Evolutionary conservation across 1,140 invertebrate genomes (phyloP), one percentile per base, ranked within the genome.

Genomic region (Drosophila micromelanica): DNA sequence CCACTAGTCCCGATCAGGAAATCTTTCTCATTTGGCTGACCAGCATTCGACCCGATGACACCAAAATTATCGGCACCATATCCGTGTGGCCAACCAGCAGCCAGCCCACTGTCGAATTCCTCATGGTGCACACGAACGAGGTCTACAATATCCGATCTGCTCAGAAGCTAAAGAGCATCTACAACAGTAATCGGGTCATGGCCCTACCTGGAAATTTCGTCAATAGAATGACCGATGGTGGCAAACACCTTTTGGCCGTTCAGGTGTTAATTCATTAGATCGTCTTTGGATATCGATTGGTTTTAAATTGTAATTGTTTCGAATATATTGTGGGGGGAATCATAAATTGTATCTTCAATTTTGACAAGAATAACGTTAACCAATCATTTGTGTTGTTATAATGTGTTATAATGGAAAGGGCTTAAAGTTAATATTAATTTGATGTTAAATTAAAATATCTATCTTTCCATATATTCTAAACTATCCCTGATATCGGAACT

Each of bases 21-120:
- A 45, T 74, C 17, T 64, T 76, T 30, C 38, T 91, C 6, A 49
- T 91, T 4, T 90, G 87, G 90, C 27, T 90, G 8, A 78, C 78
- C 0, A 80, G 73, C 23, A 11, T 78, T 13, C 45, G 64, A 0
- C 80, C 78, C 2, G 48, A 54, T 0, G 55, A 74, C 27, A 5
- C 55, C 7, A 45, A 52, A 0, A 32, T 78, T 2, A 51, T 40
- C 2, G 76, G 56, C 13, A 90, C 73, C 11, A 15, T 91, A 9
- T 68, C 73, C 7, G 42, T 82, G 0, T 90, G 80, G 87, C 68
- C 80, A 9, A 72, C 64, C 0, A 57, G 8, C 5, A 45, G 45
- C 17, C 35, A 45, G 0, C 15, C 45, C 5, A 23, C 42, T 46
- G 46, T 17, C 9, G 52, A 64, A 8, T 46, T 62, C 6, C 20